Base-by-base conservation (phyloP, 2,113 vertebrate genomes). In the Sterna hirundo region DNA sequence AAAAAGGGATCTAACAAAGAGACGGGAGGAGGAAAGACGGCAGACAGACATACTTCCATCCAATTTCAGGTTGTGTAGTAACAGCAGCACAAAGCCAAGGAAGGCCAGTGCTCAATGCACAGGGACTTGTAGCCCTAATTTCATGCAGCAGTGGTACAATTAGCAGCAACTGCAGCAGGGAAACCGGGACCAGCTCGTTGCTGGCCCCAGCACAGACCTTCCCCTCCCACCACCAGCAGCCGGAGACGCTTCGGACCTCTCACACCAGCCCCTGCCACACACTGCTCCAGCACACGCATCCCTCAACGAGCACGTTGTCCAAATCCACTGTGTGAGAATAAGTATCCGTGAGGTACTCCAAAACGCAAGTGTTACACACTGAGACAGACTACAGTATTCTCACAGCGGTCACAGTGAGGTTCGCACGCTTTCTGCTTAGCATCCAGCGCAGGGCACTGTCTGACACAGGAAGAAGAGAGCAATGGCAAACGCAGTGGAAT, bases 371-470 rank as follows among this genome's bases (percentile, higher is more conserved):
- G 8, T 6, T 21, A 30, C 1, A 11, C 17, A 64, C n/a, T 0
- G 42, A n/a, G 52, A 29, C 30, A 16, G 42, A n/a, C 15, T 6
- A 22, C 15, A 9, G 3, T 2, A 4, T 3, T 36, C 29, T 32
- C 21, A 3, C 38, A 66, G n/a, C 0, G 11, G 32, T 20, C 21
- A 18, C 27, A 8, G 54, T 1, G 5, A 60, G 57, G 58, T 13
- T 23, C 2, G 0, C 2, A 27, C 0, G 1, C 19, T 30, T 21
- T 38, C 26, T 0, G 1, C 54, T 34, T 17, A 8, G 34, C 55
- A 36, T 11, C 34, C 38, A 10, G 36, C 0, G 2, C 25, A 3
- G 9, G 65, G 36, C 83, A 40, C 29, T 1, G 1, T 11, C 71
- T 47, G 68, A 49, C 29, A 57, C 23, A 19, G 80, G 51, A 52